Base-by-base conservation (phyloP, 2,113 vertebrate genomes). In the Lagopus leucura region DNA sequence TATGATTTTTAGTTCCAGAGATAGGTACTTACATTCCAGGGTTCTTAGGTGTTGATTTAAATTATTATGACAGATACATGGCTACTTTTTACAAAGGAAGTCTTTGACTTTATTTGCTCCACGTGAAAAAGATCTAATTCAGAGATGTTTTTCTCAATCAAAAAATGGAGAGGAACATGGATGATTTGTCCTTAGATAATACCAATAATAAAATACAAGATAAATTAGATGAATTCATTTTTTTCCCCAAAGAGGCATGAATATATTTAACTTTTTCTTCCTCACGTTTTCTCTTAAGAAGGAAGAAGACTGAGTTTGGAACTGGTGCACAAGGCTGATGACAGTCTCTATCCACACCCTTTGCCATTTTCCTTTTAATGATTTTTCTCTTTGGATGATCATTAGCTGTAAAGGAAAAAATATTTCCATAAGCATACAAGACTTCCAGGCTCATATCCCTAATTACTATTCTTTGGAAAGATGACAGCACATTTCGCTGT, bases 401-500 rank as follows among this genome's bases (percentile, higher is more conserved):
- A 52, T 91, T 89, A 88, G 73, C 57, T 78, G 65, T 57, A 73
- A 94, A 94, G 64, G 89, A 95, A 91, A 75, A 94, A 76, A 91
- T 67, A 64, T 80, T 93, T 92, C 91, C 76, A 81, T 95, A 94
- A 95, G 72, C 64, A 24, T 82, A 66, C 47, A 92, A 96, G 92
- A 89, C 87, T 88, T 83, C 47, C 71, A 89, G 84, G 79, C 80
- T 95, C 57, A 90, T 86, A 86, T 88, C 13, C 82, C 52, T 96
- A 95, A 95, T 94, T 96, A 91, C 57, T 77, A 10, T 92, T 82
- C 82, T 90, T 83, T 90, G 85, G 91, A 91, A 91, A 92, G 91
- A 86, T 88, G 91, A 91, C 86, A 93, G 78, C 72, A 88, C 32
- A 69, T 89, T 93, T 93, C 77, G 48, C 69, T 93, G 88, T 96